Evolutionary conservation across 2,113 vertebrate species (phyloP), one percentile per base, ranked within the genome.

Genomic region (Istiophorus platypterus): DNA sequence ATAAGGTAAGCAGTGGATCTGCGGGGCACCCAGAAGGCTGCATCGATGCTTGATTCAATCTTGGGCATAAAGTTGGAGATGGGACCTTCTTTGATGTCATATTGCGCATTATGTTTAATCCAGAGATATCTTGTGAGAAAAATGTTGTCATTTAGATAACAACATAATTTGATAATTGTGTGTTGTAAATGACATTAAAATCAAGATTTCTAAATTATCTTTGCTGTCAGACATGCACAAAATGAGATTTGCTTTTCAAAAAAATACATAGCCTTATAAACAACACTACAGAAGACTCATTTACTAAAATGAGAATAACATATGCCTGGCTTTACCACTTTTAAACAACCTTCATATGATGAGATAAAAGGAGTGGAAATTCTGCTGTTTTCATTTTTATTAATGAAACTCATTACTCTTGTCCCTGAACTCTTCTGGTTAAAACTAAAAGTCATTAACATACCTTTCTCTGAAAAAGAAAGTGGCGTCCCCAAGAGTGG

Each of bases 31-130:
- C 92, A 95, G 88, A 94, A 96, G 17, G 95, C 94, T 24, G 95
- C 94, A 54, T 95, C 93, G 3, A 96, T 94, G 39, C 81, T 86
- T 54, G 92, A 92, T 76, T 92, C 81, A 64, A 95, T 95, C 82
- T 92, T 95, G 15, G 94, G 93, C 93, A 96, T 94, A 39, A 96
- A 95, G 78, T 94, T 95, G 74, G 68, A 72, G 62, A 95, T 94
- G 34, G 91, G 94, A n/a, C 94, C 94, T 72, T 94, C 94, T 85
- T 95, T 95, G 63, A 93, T 92, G 66, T 85, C 90, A 29, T 88
- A 71, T 41, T 90, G 91, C 41, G 84, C 67, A 39, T 93, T 93
- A 29, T 95, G 92, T 84, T 94, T 95, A 29, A 96, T 95, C 95
- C 95, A 95, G 42, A 95, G 87, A 85, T 95, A 94, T 52, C 95